Conservation (phyloP, 1,140 invertebrate species). For the Acromyrmex charruanus region DNA sequence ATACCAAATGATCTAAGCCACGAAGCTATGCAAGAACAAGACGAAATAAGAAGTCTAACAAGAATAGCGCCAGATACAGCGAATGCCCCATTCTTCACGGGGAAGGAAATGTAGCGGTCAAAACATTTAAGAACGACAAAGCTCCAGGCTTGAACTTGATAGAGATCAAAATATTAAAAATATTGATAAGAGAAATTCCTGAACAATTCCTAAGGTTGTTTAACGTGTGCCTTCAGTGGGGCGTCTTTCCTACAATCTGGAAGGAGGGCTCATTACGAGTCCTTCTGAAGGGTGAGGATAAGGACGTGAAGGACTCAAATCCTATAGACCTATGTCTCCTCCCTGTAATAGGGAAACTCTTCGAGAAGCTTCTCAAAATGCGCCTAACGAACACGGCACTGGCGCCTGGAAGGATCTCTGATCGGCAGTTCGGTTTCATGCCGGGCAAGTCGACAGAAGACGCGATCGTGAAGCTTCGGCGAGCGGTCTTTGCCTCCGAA, state of each 20-base stretch:
- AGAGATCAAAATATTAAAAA: background rate
- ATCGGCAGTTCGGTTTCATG: too few species aligned
- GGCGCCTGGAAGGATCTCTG: too few species aligned
- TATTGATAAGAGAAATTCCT: too few species aligned
- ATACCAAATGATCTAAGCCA: background rate
- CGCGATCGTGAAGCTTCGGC: too few species aligned
- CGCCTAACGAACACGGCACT: too few species aligned
- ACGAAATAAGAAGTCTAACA: background rate
- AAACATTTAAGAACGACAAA: background rate
- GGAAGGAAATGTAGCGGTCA: background rate
- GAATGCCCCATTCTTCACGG: background rate
- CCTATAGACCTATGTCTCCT: too few species aligned
- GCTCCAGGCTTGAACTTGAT: background rate
- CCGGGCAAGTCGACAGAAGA: too few species aligned
- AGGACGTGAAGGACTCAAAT: too few species aligned
- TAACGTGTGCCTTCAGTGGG: background rate
- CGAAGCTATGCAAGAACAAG: background rate
- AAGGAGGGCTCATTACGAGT: background rate
- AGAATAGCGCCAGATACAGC: background rate
- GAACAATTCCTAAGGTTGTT: background rate
- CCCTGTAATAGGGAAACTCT: too few species aligned
- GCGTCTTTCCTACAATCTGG: background rate
- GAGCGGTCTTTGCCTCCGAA: too few species aligned
- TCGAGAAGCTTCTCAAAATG: too few species aligned
- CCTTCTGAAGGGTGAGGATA: too few species aligned